Conservation (phyloP, 2,113 vertebrate species). For the Solea solea region DNA sequence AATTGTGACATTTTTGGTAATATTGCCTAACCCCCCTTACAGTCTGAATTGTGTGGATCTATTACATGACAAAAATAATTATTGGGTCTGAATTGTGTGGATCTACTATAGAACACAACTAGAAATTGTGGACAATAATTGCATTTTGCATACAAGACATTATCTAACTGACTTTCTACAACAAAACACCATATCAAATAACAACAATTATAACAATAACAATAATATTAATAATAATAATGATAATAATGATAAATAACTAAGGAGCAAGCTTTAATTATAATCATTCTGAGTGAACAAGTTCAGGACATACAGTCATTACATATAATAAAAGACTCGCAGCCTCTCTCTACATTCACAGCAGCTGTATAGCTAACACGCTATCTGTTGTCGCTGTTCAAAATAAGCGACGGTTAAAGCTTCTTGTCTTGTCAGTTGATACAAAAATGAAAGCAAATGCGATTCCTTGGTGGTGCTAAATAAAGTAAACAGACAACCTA, state of each 20-base stretch:
- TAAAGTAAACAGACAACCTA: not conserved
- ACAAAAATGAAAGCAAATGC: not conserved
- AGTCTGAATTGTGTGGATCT: too few species aligned
- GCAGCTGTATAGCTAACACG: constrained; percentile 4
- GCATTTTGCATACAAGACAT: not conserved
- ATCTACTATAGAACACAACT: not conserved
- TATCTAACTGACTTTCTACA: not conserved
- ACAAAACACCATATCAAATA: not conserved
- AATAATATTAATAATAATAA: too few species aligned
- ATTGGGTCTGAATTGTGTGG: not conserved
- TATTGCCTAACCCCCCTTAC: too few species aligned
- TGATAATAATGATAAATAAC: too few species aligned
- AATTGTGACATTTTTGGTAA: too few species aligned
- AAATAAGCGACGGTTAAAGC: fast-evolving
- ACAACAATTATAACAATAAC: too few species aligned
- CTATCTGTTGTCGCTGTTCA: constrained; percentile 1
- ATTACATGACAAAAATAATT: too few species aligned
- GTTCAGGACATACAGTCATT: not conserved
- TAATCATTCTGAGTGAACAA: not conserved
- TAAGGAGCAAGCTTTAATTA: too few species aligned
- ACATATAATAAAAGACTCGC: not conserved
- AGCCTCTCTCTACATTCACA: not conserved
- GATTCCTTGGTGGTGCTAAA: too few species aligned
- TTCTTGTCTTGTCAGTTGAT: not conserved
- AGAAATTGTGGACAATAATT: too few species aligned